Evolutionary conservation across 1,140 invertebrate species (phyloP), one percentile per base, ranked within the genome.

Genomic region (Phymorhynchus buccinoides): DNA sequence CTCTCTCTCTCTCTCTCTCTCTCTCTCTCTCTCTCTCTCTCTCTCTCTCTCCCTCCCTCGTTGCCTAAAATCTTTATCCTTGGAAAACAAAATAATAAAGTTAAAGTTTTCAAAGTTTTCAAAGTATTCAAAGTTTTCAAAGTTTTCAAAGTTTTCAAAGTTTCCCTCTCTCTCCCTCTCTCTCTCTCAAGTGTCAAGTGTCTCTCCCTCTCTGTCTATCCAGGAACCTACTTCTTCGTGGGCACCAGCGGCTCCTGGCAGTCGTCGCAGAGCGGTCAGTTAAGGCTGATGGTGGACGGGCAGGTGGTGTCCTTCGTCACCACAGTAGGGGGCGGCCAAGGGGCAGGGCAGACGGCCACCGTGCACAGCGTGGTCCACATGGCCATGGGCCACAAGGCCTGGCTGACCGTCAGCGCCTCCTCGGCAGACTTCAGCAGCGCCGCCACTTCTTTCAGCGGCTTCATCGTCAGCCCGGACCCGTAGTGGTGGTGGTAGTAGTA

Each of bases 361-460:
- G 27, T 66, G 62, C 62, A 66, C 62, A n/a, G 62, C 62, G 62
- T 66, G 62, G 62, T 66, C 9, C 62, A 66, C 62, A 16, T 66
- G 7, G 30, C 62, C 9, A 16, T 27, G 62, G 62, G 62, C 62
- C 9, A 66, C 9, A 7, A 9, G 62, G 62, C 30, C 62, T 66
- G 62, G 62, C 62, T 66, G 18, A 7, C 4, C 4, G 62, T 66
- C 62, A 66, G 62, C 62, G n/a, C n/a, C n/a, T 66, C 62, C 27
- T 16, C 18, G 18, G 30, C 30, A 16, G 27, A 7, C 9, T 66
- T 66, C 9, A 6, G 62, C 9, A 66, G 62, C 62, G 27, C 62
- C 62, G 62, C 62, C 62, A 66, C 62, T n/a, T 66, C 62, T n/a
- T 66, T 66, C 62, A 14, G 9, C 27, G 62, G 62, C 9, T 66